Evolutionary conservation across 2,113 vertebrate species (phyloP).

Genomic region (Chloroceryle aenea): DNA sequence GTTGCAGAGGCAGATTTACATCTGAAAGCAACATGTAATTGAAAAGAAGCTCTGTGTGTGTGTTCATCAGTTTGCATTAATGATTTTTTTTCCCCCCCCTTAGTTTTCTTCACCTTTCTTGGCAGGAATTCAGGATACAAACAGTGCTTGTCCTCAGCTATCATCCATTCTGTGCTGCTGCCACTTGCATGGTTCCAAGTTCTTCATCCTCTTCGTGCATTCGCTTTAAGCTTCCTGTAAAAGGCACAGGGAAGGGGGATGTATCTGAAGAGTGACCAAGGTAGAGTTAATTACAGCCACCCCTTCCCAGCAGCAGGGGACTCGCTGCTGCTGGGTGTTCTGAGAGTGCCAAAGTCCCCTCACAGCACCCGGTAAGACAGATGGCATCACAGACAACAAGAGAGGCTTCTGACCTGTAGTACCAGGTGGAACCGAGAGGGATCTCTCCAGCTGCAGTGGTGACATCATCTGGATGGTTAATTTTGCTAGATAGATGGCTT

Average conservation of each 20-base stretch:
- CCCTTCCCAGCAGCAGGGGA: background rate
- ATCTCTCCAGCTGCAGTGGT: slow-evolving; percentile 91
- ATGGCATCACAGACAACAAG: background rate
- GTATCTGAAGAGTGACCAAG: background rate
- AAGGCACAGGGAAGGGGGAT: background rate
- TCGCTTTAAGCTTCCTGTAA: slow-evolving; percentile 90
- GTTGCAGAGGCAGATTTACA: slow-evolving; percentile 75
- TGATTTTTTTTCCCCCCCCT: background rate
- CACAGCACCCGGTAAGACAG: accelerated
- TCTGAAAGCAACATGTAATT: slow-evolving; percentile 77
- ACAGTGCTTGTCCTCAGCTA: background rate
- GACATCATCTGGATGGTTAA: slow-evolving; percentile 99
- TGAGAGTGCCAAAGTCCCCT: background rate
- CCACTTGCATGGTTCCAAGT: slow-evolving; percentile 90
- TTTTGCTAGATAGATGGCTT: slow-evolving; percentile 98
- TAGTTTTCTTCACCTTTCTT: slow-evolving; percentile 58
- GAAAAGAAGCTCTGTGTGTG: slow-evolving; percentile 66
- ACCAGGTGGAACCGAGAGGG: slow-evolving; percentile 89
- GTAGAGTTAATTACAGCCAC: background rate
- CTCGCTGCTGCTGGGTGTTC: background rate
- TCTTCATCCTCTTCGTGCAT: slow-evolving; percentile 95
- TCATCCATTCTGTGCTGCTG: slow-evolving; percentile 91
- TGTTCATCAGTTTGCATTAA: slow-evolving; percentile 50
- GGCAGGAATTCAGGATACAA: slow-evolving; percentile 26
- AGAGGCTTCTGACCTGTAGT: slow-evolving; percentile 83